These are phyloP conservation scores for Lymantria monacha DNA, from an alignment of 2,888 invertebrate species.

Conservation along the genomic window DNA sequence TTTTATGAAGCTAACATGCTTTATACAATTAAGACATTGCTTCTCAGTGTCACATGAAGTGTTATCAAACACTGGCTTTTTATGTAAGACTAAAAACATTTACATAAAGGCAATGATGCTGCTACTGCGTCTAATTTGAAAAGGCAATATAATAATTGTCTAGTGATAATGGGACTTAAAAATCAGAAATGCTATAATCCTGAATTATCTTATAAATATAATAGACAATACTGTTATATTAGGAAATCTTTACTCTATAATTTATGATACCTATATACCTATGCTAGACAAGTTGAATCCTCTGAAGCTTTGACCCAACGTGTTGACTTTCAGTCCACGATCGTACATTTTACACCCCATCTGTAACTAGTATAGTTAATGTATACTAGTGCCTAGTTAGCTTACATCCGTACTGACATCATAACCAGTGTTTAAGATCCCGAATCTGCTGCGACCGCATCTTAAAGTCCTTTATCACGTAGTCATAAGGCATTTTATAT, in stretches of 20 bases:
- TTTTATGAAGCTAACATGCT: too few species aligned
- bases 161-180: too few species aligned
- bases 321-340: not conserved
- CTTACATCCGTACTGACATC: not conserved
- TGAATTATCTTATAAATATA: too few species aligned
- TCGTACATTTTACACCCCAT: not conserved
- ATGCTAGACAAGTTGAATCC: not conserved
- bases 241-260: not conserved
- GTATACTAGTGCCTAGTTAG: not conserved
- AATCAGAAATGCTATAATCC: too few species aligned
- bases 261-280: not conserved
- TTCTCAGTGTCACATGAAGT: too few species aligned
- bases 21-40: too few species aligned
- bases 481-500: conserved; percentile 1
- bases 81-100: too few species aligned
- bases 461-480: not conserved
- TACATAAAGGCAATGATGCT: too few species aligned
- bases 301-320: not conserved
- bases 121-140: too few species aligned
- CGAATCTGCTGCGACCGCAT: conserved; percentile 1
- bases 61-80: too few species aligned
- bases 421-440: conserved; percentile 1
- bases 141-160: too few species aligned
- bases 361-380: not conserved
- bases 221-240: not conserved